These are phyloP conservation scores for Tupaia tana DNA, from an alignment of 2,113 vertebrate species.

Conservation along the genomic window DNA sequence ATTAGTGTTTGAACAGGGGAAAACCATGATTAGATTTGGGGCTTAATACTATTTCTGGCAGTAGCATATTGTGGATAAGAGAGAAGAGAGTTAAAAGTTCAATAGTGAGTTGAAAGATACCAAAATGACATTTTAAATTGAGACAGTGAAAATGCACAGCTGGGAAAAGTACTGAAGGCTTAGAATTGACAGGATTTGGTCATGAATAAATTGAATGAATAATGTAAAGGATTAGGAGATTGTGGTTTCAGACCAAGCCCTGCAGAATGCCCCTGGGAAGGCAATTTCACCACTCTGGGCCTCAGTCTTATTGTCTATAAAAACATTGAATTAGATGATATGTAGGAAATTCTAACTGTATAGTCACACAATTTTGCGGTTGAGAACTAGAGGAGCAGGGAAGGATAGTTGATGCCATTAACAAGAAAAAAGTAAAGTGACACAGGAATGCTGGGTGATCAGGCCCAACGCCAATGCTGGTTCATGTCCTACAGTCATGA, in stretches of 20 bases:
- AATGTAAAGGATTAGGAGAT: not conserved
- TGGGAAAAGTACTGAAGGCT: not conserved
- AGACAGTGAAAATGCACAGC: conserved; percentile 20
- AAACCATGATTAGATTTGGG: not conserved
- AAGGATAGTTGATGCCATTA: not conserved
- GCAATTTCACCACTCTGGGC: not conserved
- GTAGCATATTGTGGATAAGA: not conserved
- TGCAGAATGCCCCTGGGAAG: not conserved
- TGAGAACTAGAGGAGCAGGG: not conserved
- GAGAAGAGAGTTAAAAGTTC: not conserved
- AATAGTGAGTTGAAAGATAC: not conserved
- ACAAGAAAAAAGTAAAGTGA: not conserved
- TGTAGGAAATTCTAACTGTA: conserved; percentile 2
- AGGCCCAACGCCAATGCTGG: too few relatives aligned
- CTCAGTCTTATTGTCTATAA: not conserved
- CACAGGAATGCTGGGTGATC: too few relatives aligned
- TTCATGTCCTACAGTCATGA: too few relatives aligned
- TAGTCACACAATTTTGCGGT: not conserved
- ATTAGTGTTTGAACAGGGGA: not conserved
- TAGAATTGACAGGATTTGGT: not conserved
- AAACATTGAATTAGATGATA: not conserved
- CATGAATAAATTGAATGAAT: conserved; percentile 26
- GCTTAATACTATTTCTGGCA: conserved; percentile 19
- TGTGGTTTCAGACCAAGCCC: not conserved
- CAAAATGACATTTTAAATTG: conserved; percentile 30